These are phyloP conservation scores for Cremastinae sp. DNA, from an alignment of 2,888 invertebrate genomes.

Conservation along the genomic window DNA sequence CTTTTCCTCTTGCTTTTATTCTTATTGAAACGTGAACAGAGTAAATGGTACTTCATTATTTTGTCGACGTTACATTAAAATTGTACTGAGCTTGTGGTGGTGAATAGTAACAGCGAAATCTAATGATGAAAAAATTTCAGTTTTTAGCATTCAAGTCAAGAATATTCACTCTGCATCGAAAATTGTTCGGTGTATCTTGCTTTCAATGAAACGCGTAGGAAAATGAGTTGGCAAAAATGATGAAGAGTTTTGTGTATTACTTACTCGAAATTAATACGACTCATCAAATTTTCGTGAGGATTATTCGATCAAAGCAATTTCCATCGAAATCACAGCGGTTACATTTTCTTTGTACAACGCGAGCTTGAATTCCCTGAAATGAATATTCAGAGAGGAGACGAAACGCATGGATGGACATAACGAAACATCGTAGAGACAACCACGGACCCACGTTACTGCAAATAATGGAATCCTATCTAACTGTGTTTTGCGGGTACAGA, in stretches of 20 bases:
- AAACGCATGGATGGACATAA: not conserved
- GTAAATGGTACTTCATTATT: no score
- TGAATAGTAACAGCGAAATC: no score
- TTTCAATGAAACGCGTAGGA: no score
- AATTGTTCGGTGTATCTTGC: no score
- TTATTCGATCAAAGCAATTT: conserved; percentile 8
- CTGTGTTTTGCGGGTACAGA: conserved; percentile 16
- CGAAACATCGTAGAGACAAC: not conserved
- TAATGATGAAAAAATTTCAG: no score
- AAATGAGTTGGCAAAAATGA: no score
- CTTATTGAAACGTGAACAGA: not conserved
- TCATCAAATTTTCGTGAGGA: not conserved
- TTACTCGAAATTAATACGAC: conserved; percentile 18
- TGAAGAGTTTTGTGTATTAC: no score
- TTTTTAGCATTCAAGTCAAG: no score
- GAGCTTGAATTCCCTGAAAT: conserved; percentile 43
- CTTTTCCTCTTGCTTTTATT: no score
- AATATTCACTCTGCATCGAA: no score
- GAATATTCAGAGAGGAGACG: conserved; percentile 50
- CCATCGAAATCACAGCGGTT: conserved; percentile 33
- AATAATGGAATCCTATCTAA: conserved; percentile 15
- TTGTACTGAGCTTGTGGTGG: no score
- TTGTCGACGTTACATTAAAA: no score
- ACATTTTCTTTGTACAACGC: conserved; percentile 36
- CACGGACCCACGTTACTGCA: conserved; percentile 10